A percentile compares a stretch with the other conserved stretches of the same genome.
These are phyloP conservation scores for Trichogramma evanescens DNA, from an alignment of 2,888 invertebrate species.

Conservation along the genomic window DNA sequence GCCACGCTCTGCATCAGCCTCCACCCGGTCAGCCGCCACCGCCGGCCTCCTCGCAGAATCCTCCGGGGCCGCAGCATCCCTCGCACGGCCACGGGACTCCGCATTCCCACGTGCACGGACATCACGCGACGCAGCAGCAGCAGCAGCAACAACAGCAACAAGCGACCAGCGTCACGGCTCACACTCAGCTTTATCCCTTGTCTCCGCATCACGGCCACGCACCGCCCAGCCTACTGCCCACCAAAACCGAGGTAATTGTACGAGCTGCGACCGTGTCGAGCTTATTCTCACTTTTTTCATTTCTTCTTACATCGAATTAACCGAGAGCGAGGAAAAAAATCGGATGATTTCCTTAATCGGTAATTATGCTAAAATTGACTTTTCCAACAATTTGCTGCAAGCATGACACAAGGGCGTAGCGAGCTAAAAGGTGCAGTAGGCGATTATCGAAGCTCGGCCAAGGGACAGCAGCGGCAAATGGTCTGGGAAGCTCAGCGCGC, in stretches of 20 bases:
- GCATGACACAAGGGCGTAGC: no score
- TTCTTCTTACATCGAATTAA: no score
- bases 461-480: no score
- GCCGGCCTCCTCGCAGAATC: slow-evolving; percentile 15
- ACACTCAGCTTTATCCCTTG: slow-evolving; percentile 41
- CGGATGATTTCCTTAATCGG: no score
- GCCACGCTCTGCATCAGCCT: slow-evolving; percentile 29
- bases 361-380: no score
- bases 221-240: slow-evolving; percentile 25
- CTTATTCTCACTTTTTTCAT: no score
- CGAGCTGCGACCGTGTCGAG: not conserved
- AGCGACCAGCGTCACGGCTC: slow-evolving; percentile 34
- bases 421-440: no score
- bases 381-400: no score
- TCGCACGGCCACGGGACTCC: slow-evolving; percentile 26
- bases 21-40: slow-evolving; percentile 4
- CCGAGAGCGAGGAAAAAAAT: no score
- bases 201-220: slow-evolving; percentile 38
- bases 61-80: slow-evolving; percentile 23
- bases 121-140: slow-evolving; percentile 23
- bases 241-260: slow-evolving; percentile 39
- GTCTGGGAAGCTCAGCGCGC: no score
- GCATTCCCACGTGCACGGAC: slow-evolving; percentile 28
- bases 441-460: no score
- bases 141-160: slow-evolving; percentile 32